Conservation (phyloP, 2,888 invertebrate species). For the Cheilosia vernalis region DNA sequence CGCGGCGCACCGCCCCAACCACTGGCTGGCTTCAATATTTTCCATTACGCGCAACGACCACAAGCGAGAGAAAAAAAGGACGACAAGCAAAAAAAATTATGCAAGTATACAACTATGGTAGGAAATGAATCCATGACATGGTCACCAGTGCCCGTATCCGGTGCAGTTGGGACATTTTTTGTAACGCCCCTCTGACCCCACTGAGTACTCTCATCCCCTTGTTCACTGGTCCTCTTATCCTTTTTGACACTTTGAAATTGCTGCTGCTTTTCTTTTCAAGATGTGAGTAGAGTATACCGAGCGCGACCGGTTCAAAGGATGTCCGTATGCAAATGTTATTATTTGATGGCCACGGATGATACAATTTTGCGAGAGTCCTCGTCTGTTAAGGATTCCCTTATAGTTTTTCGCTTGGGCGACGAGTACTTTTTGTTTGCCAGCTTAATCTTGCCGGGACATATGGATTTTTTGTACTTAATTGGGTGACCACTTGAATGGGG, state of each 20-base stretch:
- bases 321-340: slow-evolving; percentile 65
- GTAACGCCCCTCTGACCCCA: slow-evolving; percentile 46
- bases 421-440: neutral
- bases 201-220: neutral
- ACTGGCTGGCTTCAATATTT: slow-evolving; percentile 36
- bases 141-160: slow-evolving; percentile 60
- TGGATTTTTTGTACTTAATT: slow-evolving; percentile 42
- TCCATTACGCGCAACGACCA: slow-evolving; percentile 47
- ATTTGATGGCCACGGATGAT: slow-evolving; percentile 65
- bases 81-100: slow-evolving; percentile 14
- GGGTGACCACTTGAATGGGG: slow-evolving; percentile 14
- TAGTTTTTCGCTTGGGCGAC: neutral
- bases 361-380: slow-evolving; percentile 62
- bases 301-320: slow-evolving; percentile 44
- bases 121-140: slow-evolving; percentile 70
- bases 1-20: slow-evolving; percentile 15
- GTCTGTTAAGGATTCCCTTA: slow-evolving; percentile 13
- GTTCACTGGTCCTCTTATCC: neutral
- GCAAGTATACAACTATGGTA: slow-evolving; percentile 19
- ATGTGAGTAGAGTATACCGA: slow-evolving; percentile 25
- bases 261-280: slow-evolving; percentile 57
- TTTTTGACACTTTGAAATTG: slow-evolving; percentile 65
- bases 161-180: slow-evolving; percentile 41
- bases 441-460: slow-evolving; percentile 10
- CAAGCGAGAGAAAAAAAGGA: slow-evolving; percentile 10